Evolutionary conservation across 2,113 vertebrate genomes (phyloP).

Genomic region (Heterotis niloticus): DNA sequence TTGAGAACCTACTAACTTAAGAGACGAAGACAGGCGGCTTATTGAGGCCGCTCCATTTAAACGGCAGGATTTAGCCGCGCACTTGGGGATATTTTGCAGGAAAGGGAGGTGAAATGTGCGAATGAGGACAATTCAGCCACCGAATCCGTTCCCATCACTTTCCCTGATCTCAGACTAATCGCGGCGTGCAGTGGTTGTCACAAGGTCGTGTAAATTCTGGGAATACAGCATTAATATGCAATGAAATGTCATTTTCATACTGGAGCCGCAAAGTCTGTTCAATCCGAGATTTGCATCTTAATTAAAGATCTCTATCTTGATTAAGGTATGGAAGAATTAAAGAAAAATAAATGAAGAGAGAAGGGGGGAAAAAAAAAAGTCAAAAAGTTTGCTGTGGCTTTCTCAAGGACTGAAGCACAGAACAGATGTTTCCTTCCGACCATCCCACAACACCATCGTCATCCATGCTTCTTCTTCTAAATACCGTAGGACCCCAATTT

Average conservation of each 20-base stretch:
- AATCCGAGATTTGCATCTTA: slow-evolving; percentile 51
- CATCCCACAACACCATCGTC: slow-evolving; percentile 21
- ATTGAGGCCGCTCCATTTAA: slow-evolving; percentile 14
- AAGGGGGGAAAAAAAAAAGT: slow-evolving; percentile 21
- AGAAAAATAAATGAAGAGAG: slow-evolving; percentile 2
- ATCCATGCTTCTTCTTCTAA: background rate
- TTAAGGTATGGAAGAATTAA: slow-evolving; percentile 35
- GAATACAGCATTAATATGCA: slow-evolving; percentile 51
- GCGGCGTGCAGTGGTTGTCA: slow-evolving; percentile 37
- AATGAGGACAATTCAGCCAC: slow-evolving; percentile 28
- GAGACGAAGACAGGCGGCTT: slow-evolving; percentile 10
- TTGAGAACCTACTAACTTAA: background rate
- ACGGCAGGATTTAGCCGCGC: slow-evolving; percentile 10
- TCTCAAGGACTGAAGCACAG: slow-evolving; percentile 11
- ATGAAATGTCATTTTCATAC: slow-evolving; percentile 47
- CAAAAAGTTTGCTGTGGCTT: slow-evolving; percentile 4
- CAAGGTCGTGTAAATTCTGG: slow-evolving; percentile 45
- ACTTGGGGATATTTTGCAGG: background rate
- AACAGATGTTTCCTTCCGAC: slow-evolving; percentile 23
- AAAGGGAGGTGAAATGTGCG: slow-evolving; percentile 8
- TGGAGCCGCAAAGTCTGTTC: slow-evolving; percentile 33
- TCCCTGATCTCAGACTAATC: slow-evolving; percentile 47
- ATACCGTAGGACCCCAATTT: background rate
- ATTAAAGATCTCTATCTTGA: slow-evolving; percentile 55
- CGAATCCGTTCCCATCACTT: slow-evolving; percentile 35